Conservation (phyloP, 2,888 invertebrate species). For the Arrhopalites spinosus region DNA sequence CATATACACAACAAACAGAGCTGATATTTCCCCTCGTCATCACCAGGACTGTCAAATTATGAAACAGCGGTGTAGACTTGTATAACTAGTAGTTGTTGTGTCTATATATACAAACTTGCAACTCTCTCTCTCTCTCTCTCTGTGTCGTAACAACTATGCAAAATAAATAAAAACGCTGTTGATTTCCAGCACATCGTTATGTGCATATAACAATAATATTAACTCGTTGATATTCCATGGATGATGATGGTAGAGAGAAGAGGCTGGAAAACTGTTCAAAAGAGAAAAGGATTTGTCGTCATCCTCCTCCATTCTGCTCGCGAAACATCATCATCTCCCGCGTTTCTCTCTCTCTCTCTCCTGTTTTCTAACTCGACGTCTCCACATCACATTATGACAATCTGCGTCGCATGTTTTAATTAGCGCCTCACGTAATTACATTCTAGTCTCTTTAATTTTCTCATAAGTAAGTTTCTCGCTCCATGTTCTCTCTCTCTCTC, state of each 20-base stretch:
- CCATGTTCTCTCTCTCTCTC: slow-evolving; percentile 8
- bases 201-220: too few species aligned
- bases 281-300: not conserved
- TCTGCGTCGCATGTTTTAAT: slow-evolving; percentile 56
- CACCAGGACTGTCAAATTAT: slow-evolving; percentile 8
- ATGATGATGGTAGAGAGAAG: too few species aligned
- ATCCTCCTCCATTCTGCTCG: not conserved
- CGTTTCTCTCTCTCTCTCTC: slow-evolving; percentile 31
- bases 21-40: slow-evolving; percentile 12
- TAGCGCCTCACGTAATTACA: slow-evolving; percentile 56
- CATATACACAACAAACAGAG: not conserved
- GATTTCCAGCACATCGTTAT: not conserved
- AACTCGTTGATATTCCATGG: too few species aligned
- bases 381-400: slow-evolving; percentile 56
- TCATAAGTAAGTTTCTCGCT: slow-evolving; percentile 18
- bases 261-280: too few species aligned
- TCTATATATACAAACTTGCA: not conserved
- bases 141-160: not conserved
- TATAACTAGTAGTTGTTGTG: not conserved
- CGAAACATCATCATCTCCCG: slow-evolving; percentile 20
- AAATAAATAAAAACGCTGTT: not conserved
- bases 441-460: slow-evolving; percentile 36
- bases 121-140: too few species aligned
- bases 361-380: slow-evolving; percentile 9
- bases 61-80: too few species aligned